Conservation (phyloP, 2,888 invertebrate genomes). For the Miltochrista miniata region DNA sequence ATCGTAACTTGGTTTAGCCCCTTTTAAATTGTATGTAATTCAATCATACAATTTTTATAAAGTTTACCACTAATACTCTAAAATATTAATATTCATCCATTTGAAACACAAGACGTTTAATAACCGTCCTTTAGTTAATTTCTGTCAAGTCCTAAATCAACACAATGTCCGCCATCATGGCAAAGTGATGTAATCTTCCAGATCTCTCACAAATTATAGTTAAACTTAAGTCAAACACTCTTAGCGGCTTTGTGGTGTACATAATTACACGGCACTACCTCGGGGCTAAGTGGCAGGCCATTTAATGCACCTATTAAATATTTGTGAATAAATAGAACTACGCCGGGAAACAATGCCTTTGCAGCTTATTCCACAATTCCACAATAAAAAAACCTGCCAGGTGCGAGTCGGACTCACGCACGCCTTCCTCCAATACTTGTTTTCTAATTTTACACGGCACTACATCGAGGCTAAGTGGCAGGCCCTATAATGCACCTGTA, state of each 20-base stretch:
- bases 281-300: constrained; percentile 14
- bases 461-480: too few relatives aligned
- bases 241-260: constrained; percentile 45
- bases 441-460: too few relatives aligned
- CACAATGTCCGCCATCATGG: constrained; percentile 60
- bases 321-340: constrained; percentile 11
- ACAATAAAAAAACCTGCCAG: too few relatives aligned
- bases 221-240: constrained; percentile 71
- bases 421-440: too few relatives aligned
- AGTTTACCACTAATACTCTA: constrained; percentile 23
- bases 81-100: constrained; percentile 16
- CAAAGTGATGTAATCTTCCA: constrained; percentile 73
- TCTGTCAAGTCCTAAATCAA: constrained; percentile 76
- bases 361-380: constrained; percentile 49
- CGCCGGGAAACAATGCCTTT: constrained; percentile 39
- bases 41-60: too few relatives aligned
- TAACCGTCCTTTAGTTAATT: constrained; percentile 59
- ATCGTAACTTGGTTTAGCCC: too few relatives aligned
- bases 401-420: too few relatives aligned
- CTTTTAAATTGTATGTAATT: too few relatives aligned
- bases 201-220: constrained; percentile 75
- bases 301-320: constrained; percentile 18
- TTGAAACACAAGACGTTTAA: constrained; percentile 31
- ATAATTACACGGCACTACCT: constrained; percentile 29
- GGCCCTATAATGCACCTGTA: too few relatives aligned